Conservation (phyloP, 1,140 invertebrate genomes). For the Chymomyza costata region DNA sequence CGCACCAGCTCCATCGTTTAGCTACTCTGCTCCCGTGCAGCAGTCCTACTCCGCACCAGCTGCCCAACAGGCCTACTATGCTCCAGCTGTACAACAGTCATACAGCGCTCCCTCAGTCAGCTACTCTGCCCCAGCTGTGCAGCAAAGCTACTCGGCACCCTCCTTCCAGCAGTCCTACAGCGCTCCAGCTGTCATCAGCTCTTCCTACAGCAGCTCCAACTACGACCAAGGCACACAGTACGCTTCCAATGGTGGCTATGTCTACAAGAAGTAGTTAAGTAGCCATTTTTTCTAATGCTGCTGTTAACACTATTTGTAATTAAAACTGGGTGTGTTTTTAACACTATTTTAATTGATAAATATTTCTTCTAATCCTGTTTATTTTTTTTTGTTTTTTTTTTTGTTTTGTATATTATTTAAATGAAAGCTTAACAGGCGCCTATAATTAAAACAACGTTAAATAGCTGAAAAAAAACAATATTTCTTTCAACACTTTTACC, state of each 20-base stretch:
- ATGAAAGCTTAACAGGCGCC: too few species aligned
- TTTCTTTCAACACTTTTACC: too few species aligned
- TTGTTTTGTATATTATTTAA: conserved; percentile 14
- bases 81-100: conserved; percentile 39
- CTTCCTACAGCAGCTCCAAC: conserved; percentile 24
- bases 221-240: conserved; percentile 67
- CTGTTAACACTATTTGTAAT: too few species aligned
- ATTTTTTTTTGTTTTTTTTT: conserved; percentile 31
- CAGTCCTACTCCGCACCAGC: conserved; percentile 22
- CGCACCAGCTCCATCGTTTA: conserved; percentile 20
- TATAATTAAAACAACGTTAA: too few species aligned
- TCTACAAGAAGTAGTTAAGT: conserved; percentile 65
- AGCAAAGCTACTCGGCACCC: conserved; percentile 29
- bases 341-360: conserved; percentile 13
- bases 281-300: too few species aligned
- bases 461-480: too few species aligned
- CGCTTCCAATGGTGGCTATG: conserved; percentile 67
- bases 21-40: conserved; percentile 27
- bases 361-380: conserved; percentile 23
- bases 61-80: conserved; percentile 25
- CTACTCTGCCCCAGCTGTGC: conserved; percentile 40
- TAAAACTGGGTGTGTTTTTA: conserved; percentile 30
- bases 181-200: conserved; percentile 16
- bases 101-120: conserved; percentile 20
- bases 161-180: conserved; percentile 25